These are phyloP conservation scores for Allolobophora icterica DNA, from an alignment of 2,888 invertebrate species.

Conservation along the genomic window DNA sequence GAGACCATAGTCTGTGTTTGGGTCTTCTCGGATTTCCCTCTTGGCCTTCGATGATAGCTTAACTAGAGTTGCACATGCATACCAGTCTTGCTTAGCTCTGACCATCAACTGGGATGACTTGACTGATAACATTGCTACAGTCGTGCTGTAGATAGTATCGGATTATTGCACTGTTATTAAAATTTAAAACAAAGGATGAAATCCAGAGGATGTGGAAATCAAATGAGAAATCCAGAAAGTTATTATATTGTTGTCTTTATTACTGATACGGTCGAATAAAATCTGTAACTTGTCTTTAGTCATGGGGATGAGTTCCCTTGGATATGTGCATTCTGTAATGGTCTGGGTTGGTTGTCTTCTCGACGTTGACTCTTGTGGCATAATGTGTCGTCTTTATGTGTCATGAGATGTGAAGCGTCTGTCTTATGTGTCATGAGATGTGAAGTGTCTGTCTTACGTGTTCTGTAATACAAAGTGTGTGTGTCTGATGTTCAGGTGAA, in stretches of 20 bases:
- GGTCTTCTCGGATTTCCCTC: not conserved
- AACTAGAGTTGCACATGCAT: too few relatives aligned
- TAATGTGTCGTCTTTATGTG: not conserved
- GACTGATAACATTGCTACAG: not conserved
- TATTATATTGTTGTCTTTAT: too few relatives aligned
- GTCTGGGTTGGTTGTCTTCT: too few relatives aligned
- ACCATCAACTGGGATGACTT: not conserved
- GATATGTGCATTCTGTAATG: not conserved
- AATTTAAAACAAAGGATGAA: too few relatives aligned
- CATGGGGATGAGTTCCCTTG: not conserved
- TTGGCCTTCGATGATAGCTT: not conserved
- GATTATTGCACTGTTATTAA: too few relatives aligned
- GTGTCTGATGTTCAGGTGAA: slow-evolving; percentile 74
- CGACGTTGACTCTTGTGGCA: too few relatives aligned
- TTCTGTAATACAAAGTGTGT: not conserved
- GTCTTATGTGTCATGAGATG: not conserved
- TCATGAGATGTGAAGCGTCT: not conserved
- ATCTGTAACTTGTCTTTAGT: too few relatives aligned
- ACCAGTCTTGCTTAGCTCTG: not conserved
- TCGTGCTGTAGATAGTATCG: too few relatives aligned
- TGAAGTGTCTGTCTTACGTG: not conserved
- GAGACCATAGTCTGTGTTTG: not conserved
- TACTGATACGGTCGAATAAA: too few relatives aligned
- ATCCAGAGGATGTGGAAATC: too few relatives aligned
- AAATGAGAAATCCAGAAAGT: too few relatives aligned